phyloP scores from a whole-genome alignment of 2,888 invertebrate species.

The Clunio marinus region DNA sequence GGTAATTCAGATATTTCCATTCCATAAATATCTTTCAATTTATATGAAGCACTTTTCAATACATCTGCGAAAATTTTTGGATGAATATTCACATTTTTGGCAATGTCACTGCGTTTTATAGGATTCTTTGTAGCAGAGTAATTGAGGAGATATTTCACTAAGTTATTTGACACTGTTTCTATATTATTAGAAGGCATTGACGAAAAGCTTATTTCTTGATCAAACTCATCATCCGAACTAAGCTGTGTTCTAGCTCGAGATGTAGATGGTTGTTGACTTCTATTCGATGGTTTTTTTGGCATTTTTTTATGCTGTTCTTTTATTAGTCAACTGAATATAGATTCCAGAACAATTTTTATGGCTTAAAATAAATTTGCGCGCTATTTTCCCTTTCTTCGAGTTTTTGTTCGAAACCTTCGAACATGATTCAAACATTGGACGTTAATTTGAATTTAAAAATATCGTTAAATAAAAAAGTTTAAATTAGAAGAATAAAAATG shows the following conservation, averaged over 20 bases:
- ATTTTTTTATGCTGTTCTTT: not conserved
- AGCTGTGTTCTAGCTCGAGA: not conserved
- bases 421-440: too few species aligned
- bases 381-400: too few species aligned
- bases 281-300: not conserved
- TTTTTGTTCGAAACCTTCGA: too few species aligned
- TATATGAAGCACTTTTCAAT: not conserved
- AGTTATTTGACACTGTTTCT: not conserved
- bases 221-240: not conserved
- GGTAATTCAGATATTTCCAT: not conserved
- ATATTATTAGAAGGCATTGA: too few species aligned
- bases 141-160: slow-evolving; percentile 18
- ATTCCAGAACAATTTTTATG: too few species aligned
- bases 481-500: too few species aligned
- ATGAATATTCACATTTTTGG: not conserved
- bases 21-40: slow-evolving; percentile 14
- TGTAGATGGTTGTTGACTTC: not conserved
- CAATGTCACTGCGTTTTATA: not conserved
- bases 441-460: too few species aligned
- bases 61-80: not conserved
- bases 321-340: too few species aligned
- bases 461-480: too few species aligned
- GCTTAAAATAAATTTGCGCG: too few species aligned
- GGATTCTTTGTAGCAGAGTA: not conserved
- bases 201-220: too few species aligned